Evolutionary conservation across 2,113 vertebrate genomes (phyloP), one percentile per base, ranked within the genome.

Genomic region (Rattus rattus): DNA sequence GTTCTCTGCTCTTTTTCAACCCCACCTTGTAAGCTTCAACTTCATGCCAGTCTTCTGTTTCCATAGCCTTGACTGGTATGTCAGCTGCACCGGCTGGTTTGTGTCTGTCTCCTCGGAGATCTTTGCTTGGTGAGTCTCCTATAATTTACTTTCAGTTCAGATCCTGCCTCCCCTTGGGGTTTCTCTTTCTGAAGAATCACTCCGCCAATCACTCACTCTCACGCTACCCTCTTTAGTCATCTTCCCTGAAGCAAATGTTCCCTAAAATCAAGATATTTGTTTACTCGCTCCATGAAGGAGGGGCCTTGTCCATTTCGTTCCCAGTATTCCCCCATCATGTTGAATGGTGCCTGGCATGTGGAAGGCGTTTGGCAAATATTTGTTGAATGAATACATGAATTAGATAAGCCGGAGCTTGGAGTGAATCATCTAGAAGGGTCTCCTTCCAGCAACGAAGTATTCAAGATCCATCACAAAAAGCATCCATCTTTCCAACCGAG

Each of bases 401-500:
- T 84, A 97, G 96, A 95, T 98, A 96, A 95, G 89, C 91, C 54
- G 33, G 81, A 56, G 73, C 59, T 96, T 96, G 94, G 56, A 83
- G 90, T 69, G 83, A 88, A 92, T 91, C 92, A 90, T 95, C 96
- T 95, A 91, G 47, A 86, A 95, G 59, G 72, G 72, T 88, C 88
- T 83, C 90, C 61, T 92, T 96, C 84, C 84, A 97, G 93, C 80
- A 85, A 88, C 63, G 80, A 96, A 92, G 49, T 91, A 80, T 77
- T 96, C 91, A 95, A 91, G 95, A 94, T 86, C 56, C 85, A 94
- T 97, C 92, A 89, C 85, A 36, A 77, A 95, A 95, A 92, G 33
- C 85, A 89, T 97, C 93, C 12, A 33, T 97, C 96, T 97, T 97
- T 92, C 95, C 86, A 95, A 59, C 26, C 22, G 88, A 94, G 92